A percentile compares a stretch with the other conserved stretches of the same genome.
phyloP scores from a whole-genome alignment of 2,797 vertebrate genomes.

The Parauchenoglanis ngamensis region DNA sequence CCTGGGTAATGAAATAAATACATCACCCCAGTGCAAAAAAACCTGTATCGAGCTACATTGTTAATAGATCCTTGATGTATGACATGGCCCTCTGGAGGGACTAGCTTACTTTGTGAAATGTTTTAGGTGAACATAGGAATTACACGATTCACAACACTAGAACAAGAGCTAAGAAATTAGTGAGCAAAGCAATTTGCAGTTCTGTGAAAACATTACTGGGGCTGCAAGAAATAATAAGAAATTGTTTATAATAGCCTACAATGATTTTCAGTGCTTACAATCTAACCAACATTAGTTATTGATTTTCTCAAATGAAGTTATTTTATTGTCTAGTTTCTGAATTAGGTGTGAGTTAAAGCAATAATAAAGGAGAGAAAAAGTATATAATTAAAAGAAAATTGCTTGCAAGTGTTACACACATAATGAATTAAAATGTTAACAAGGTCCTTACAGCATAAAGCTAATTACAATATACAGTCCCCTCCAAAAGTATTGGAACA shows the following conservation, averaged over 20 bases:
- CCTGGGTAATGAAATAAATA: conserved; percentile 19
- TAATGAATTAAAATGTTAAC: conserved; percentile 2
- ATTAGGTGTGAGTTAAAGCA: not conserved
- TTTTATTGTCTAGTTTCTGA: conserved; percentile 6
- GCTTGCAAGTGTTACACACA: not conserved
- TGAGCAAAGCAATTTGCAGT: conserved; percentile 9
- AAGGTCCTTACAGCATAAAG: not conserved
- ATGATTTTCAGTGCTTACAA: conserved; percentile 7
- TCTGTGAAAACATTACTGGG: not conserved
- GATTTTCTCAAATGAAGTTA: not conserved
- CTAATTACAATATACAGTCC: not conserved
- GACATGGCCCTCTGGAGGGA: not conserved
- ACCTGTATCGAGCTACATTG: not conserved
- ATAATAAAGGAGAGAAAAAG: not conserved
- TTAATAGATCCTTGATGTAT: conserved; percentile 15
- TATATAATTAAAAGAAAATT: not conserved
- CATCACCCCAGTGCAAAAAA: not conserved
- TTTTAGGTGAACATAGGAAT: not conserved
- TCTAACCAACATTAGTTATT: conserved; percentile 1
- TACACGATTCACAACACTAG: not conserved
- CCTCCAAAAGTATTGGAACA: too few species aligned
- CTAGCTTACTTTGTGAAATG: not conserved
- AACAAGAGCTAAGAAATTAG: conserved; percentile 6
- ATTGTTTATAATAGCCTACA: not conserved
- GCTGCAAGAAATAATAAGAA: not conserved